phyloP scores from a whole-genome alignment of 2,888 invertebrate species.

The Drosophila testacea region DNA sequence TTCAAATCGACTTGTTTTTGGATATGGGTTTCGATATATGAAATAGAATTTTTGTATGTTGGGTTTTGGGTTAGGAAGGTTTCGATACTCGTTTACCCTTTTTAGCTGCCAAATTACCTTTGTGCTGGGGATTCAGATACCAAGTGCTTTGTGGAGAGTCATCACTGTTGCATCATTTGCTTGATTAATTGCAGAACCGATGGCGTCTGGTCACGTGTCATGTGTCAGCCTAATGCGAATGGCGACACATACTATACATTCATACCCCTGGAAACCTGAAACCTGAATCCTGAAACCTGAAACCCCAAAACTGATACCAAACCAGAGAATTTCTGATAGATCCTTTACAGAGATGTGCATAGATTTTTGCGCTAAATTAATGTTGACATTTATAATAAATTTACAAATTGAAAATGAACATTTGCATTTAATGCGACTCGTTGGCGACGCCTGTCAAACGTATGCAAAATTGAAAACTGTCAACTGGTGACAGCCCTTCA shows the following conservation, averaged over 20 bases:
- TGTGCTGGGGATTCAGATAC: conserved; percentile 33
- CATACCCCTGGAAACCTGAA: background rate
- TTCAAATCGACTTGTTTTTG: conserved; percentile 12
- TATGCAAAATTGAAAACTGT: conserved; percentile 66
- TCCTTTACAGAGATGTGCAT: conserved; percentile 37
- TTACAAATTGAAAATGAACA: conserved; percentile 73
- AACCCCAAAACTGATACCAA: background rate
- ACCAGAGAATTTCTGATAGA: conserved; percentile 5
- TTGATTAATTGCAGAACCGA: conserved; percentile 69
- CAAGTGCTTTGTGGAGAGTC: background rate
- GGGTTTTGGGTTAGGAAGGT: background rate
- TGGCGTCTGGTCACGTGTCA: conserved; percentile 54
- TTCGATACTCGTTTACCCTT: conserved; percentile 62
- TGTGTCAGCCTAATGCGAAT: conserved; percentile 52
- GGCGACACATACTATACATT: conserved; percentile 17
- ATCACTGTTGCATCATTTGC: conserved; percentile 62
- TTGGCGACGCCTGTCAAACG: conserved; percentile 61
- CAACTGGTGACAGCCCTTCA: conserved; percentile 10
- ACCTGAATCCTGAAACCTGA: too few species aligned
- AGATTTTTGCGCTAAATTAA: conserved; percentile 62
- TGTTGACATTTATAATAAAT: conserved; percentile 79
- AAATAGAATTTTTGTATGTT: background rate
- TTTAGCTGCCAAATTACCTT: conserved; percentile 76
- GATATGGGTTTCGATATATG: conserved; percentile 12
- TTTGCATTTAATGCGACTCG: conserved; percentile 69